Evolutionary conservation across 2,797 vertebrate species (phyloP), one percentile per base, ranked within the genome.

Genomic region (Xenops minutus): DNA sequence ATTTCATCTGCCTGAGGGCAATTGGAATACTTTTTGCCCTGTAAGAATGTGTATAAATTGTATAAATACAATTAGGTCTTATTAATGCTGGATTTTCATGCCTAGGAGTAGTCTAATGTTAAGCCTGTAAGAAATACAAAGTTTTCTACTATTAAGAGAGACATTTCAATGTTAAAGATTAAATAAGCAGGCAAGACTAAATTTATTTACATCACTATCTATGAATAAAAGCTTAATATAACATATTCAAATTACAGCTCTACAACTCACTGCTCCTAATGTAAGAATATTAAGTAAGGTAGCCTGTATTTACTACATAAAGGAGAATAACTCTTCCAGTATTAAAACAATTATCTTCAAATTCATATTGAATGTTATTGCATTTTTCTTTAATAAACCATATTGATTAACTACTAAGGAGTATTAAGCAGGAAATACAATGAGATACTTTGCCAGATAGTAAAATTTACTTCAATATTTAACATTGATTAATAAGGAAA

Each of bases 371-470:
- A 89, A 72, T 71, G 20, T 74, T 92, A 78, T 16, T 71, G 10
- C 15, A 46, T 77, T 89, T 91, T 85, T 76, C 61, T 81, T 92
- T 75, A 88, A 91, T 77, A 90, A 91, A 75, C 14, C 6, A 59
- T 62, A 72, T 88, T 48, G 76, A 74, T 85, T 92, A 84, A 85
- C 52, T 83, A 73, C 58, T 67, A 30, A 68, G 34, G 16, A 73
- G 22, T 24, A 92, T 69, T 76, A 84, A 94, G 68, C 37, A 92
- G 64, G 83, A 93, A 97, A 79, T 92, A 83, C 22, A 76, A n/a
- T 37, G n/a, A 74, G 34, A 56, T 43, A 46, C 17, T 93, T 67
- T 75, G 36, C 80, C 94, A 96, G 86, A 93, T 96, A 77, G 30
- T 95, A 85, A 72, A n/a, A 81, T 76, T 95, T 75, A 34, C 61